Evolutionary conservation across 2,797 vertebrate species (phyloP).

Genomic region (Rallus crepitans): DNA sequence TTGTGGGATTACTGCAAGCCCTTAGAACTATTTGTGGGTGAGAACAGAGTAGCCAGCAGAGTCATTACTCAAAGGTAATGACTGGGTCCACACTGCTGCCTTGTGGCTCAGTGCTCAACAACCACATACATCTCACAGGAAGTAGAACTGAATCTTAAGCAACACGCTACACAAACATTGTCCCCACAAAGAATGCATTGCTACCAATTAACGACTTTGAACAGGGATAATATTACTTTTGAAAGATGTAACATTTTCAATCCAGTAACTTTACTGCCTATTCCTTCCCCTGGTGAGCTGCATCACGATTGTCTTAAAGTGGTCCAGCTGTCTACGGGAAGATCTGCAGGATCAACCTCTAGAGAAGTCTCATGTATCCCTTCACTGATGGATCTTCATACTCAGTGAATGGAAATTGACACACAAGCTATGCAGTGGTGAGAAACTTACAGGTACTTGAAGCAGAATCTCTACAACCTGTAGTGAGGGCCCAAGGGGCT

Average conservation of each 20-base stretch:
- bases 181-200: accelerated
- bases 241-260: neutral
- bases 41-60: neutral
- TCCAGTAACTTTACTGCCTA: neutral
- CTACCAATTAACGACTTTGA: neutral
- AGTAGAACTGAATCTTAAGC: neutral
- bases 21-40: neutral
- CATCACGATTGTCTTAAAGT: neutral
- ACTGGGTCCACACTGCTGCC: neutral
- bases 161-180: accelerated
- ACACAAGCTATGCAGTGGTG: neutral
- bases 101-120: neutral
- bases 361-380: neutral
- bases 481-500: neutral
- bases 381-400: neutral
- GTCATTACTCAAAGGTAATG: neutral
- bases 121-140: accelerated
- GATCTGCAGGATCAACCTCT: neutral
- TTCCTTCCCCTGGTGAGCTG: neutral
- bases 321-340: neutral
- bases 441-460: neutral
- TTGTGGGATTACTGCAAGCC: neutral
- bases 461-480: neutral
- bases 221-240: neutral
- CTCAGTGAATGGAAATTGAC: neutral